Evolutionary conservation across 2,797 vertebrate genomes (phyloP), one percentile per base, ranked within the genome.

Genomic region (Dendrocincla fuliginosa): DNA sequence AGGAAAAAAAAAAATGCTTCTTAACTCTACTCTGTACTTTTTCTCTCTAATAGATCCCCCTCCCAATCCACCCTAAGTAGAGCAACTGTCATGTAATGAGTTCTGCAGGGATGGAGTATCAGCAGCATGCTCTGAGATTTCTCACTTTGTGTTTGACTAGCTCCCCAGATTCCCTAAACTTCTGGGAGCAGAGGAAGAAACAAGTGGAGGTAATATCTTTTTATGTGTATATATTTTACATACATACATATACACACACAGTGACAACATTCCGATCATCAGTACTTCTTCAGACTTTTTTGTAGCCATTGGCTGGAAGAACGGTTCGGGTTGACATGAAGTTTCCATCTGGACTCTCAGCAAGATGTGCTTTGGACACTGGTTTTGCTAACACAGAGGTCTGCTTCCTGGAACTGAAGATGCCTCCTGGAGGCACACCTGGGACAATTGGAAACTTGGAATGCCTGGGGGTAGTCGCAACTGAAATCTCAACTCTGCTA

Each of bases 1-100:
- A 96, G 87, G 44, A 32, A 70, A 84, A 92, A 91, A 91, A 91
- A 91, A 93, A 93, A 64, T 47, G 65, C 60, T 96, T 96, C 95
- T 97, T 97, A 94, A 96, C 94, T 93, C 87, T 77, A 93, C 78
- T 96, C 95, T 88, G 84, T 94, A 95, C 95, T 97, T 95, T 95
- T 94, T 77, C 78, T 84, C 78, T 95, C 61, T 95, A 91, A 91
- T 90, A 96, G 79, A 88, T 80, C 63, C 41, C 42, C 73, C 93
- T 95, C 76, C 78, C 78, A 73, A 75, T 60, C 61, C 46, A 83
- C 73, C 57, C 80, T 68, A 69, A 93, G 81, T 83, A 93, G 39
- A 90, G 68, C 77, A 95, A 84, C 39, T 84, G 81, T 55, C 81
- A 80, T 93, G 84, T 93, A 95, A 96, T 63, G 89, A 93, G 63